A percentile compares a stretch with the other conserved stretches of the same genome.
Evolutionary conservation across 2,888 invertebrate genomes (phyloP).

Genomic region (Mallateleia sp.): DNA sequence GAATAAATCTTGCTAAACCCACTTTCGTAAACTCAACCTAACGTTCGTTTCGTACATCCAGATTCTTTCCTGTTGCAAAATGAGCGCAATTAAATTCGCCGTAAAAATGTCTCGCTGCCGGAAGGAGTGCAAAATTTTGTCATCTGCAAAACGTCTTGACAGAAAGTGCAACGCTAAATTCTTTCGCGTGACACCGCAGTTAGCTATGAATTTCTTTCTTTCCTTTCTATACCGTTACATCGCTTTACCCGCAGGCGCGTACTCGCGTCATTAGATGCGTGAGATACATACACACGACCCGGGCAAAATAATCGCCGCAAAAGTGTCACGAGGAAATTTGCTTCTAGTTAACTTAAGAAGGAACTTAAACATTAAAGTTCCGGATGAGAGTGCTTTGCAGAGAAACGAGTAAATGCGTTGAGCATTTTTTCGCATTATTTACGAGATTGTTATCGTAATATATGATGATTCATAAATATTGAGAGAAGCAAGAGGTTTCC

Average conservation of each 20-base stretch:
- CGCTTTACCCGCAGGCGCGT: conserved; percentile 61
- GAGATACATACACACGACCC: conserved; percentile 32
- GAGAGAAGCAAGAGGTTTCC: not conserved
- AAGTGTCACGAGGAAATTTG: conserved; percentile 68
- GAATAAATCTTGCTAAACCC: too few species aligned
- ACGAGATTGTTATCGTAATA: not conserved
- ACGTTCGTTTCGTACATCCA: too few species aligned
- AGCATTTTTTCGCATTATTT: not conserved
- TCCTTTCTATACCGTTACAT: conserved; percentile 71
- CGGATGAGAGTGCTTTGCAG: conserved; percentile 7
- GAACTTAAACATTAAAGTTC: conserved; percentile 65
- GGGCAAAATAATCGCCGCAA: conserved; percentile 54
- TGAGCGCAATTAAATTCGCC: conserved; percentile 26
- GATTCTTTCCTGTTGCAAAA: not conserved
- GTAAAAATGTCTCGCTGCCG: conserved; percentile 51
- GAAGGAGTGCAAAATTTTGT: conserved; percentile 51
- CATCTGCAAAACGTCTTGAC: conserved; percentile 39
- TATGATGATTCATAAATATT: not conserved
- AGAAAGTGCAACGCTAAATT: conserved; percentile 60
- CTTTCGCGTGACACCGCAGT: conserved; percentile 35
- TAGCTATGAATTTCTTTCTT: conserved; percentile 58
- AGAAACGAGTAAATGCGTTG: not conserved
- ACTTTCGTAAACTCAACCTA: too few species aligned
- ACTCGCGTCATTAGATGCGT: conserved; percentile 69
- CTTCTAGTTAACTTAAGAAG: conserved; percentile 55